Evolutionary conservation across 2,113 vertebrate species (phyloP).

Genomic region (Phoenicopterus ruber): DNA sequence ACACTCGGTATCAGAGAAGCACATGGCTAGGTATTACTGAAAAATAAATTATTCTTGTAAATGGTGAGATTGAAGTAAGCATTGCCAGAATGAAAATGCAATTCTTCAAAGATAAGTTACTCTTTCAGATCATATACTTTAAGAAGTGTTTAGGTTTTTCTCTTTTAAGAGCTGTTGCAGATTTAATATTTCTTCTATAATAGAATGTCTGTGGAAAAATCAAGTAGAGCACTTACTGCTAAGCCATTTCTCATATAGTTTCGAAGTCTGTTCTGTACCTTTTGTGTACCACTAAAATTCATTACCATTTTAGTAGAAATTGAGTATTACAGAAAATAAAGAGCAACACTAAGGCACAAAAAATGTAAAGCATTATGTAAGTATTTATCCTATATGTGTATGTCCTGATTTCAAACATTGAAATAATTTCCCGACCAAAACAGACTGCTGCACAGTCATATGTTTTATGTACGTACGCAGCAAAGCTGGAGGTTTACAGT

Average conservation of each 20-base stretch:
- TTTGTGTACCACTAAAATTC: slow-evolving; percentile 34
- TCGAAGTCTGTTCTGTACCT: background rate
- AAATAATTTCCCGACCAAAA: slow-evolving; percentile 36
- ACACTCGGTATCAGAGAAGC: background rate
- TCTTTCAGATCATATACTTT: slow-evolving; percentile 5
- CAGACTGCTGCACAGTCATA: slow-evolving; percentile 36
- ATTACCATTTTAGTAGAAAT: slow-evolving; percentile 35
- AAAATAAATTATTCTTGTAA: slow-evolving; percentile 55
- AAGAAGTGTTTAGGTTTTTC: slow-evolving; percentile 17
- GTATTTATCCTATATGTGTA: background rate
- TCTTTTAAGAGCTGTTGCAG: slow-evolving; percentile 24
- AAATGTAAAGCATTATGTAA: background rate
- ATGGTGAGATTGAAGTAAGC: slow-evolving; percentile 35
- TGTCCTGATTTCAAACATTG: background rate
- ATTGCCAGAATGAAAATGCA: slow-evolving; percentile 30
- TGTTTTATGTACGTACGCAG: slow-evolving; percentile 9
- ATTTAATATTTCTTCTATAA: slow-evolving; percentile 54
- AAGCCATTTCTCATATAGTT: slow-evolving; percentile 37
- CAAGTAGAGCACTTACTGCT: background rate
- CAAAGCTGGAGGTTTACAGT: slow-evolving; percentile 31
- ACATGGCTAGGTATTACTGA: slow-evolving; percentile 1
- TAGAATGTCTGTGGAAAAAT: background rate
- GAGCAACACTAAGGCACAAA: background rate
- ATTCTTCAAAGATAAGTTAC: background rate
- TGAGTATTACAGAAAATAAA: slow-evolving; percentile 14